These are phyloP conservation scores for Drosophila nikananu DNA, from an alignment of 1,140 invertebrate species.

Conservation along the genomic window DNA sequence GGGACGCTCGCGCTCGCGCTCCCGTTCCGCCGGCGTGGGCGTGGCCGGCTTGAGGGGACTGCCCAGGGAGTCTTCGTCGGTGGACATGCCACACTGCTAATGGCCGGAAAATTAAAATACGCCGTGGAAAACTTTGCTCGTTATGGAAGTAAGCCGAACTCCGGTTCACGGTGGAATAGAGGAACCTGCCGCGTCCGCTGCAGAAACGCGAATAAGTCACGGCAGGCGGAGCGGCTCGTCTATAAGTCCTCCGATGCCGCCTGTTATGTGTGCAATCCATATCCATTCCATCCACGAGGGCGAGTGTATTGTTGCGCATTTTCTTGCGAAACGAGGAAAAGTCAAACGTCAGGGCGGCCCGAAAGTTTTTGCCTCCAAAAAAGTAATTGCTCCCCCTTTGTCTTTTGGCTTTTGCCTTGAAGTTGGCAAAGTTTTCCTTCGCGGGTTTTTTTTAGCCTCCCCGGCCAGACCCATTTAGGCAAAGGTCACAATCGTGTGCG, in stretches of 20 bases:
- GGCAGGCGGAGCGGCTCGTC: slow-evolving; percentile 44
- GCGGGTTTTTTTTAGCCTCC: slow-evolving; percentile 27
- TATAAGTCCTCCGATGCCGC: slow-evolving; percentile 26
- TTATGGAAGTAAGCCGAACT: slow-evolving; percentile 32
- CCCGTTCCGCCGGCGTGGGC: slow-evolving; percentile 34
- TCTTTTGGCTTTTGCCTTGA: slow-evolving; percentile 61
- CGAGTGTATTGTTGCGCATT: slow-evolving; percentile 73
- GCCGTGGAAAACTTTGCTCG: slow-evolving; percentile 56
- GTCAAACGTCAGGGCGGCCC: slow-evolving; percentile 66
- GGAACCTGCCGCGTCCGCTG: slow-evolving; percentile 62
- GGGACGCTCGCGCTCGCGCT: slow-evolving; percentile 33
- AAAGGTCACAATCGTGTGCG: slow-evolving; percentile 58
- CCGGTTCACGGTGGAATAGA: background rate
- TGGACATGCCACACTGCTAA: slow-evolving; percentile 66
- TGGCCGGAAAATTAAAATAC: slow-evolving; percentile 74
- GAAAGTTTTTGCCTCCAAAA: slow-evolving; percentile 64
- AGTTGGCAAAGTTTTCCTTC: slow-evolving; percentile 45
- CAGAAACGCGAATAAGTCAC: slow-evolving; percentile 80
- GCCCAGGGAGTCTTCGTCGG: slow-evolving; percentile 66
- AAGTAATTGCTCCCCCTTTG: slow-evolving; percentile 57
- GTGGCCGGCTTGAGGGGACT: slow-evolving; percentile 63
- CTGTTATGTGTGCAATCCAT: slow-evolving; percentile 57
- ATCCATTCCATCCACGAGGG: slow-evolving; percentile 15
- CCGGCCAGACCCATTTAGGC: slow-evolving; percentile 17
- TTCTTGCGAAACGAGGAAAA: slow-evolving; percentile 54